Percentiles rank a stretch among this genome's conserved stretches.
These are phyloP conservation scores for Chrysolina oricalcia DNA, from an alignment of 2,888 invertebrate genomes.

Conservation along the genomic window DNA sequence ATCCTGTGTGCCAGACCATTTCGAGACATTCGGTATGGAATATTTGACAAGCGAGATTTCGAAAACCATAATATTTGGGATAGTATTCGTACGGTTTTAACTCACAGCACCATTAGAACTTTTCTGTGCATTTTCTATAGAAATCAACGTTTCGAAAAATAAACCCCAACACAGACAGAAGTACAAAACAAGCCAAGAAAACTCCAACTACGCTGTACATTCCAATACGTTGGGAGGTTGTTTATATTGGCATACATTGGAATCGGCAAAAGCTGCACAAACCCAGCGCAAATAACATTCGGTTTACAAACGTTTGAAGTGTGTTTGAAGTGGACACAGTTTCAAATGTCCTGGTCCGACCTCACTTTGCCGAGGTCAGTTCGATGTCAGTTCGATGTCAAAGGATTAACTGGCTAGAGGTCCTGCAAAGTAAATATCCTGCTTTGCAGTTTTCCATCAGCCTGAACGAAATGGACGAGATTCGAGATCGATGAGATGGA, in stretches of 20 bases:
- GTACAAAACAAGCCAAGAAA: not conserved
- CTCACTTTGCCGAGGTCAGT: conserved; percentile 54
- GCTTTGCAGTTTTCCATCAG: conserved; percentile 20
- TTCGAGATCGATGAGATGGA: not conserved
- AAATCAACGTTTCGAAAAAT: not conserved
- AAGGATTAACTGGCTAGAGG: conserved; percentile 59
- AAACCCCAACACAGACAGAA: not conserved
- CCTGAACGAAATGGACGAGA: not conserved
- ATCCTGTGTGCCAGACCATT: too few species aligned
- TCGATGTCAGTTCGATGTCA: conserved; percentile 57
- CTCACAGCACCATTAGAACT: too few species aligned
- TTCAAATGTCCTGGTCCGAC: conserved; percentile 54
- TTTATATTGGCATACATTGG: conserved; percentile 45
- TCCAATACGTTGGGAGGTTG: conserved; percentile 49
- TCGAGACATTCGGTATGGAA: too few species aligned
- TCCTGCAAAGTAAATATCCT: conserved; percentile 52
- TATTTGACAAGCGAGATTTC: too few species aligned
- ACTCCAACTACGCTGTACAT: conserved; percentile 32
- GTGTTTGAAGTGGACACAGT: conserved; percentile 57
- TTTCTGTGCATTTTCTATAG: too few species aligned
- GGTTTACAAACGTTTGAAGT: conserved; percentile 60
- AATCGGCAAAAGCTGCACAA: conserved; percentile 45
- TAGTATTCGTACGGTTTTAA: too few species aligned
- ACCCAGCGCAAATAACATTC: conserved; percentile 57
- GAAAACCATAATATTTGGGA: too few species aligned